A percentile compares a stretch with the other conserved stretches of the same genome.
These are phyloP conservation scores for Casuarius casuarius DNA, from an alignment of 2,113 vertebrate genomes.

Conservation along the genomic window DNA sequence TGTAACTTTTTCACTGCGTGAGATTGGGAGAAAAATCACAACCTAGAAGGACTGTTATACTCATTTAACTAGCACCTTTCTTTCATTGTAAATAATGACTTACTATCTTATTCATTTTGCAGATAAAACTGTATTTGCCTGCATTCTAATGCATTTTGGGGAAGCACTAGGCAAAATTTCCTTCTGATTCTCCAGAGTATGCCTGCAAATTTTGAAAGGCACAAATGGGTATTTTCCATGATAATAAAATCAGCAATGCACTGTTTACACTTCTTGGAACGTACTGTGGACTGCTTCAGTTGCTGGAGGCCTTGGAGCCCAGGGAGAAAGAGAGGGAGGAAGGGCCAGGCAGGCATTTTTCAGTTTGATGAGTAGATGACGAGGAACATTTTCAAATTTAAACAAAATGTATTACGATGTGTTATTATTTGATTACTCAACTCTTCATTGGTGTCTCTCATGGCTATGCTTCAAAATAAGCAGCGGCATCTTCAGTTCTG, in stretches of 20 bases:
- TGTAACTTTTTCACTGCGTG: background rate
- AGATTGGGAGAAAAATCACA: no score
- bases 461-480: background rate
- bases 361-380: background rate
- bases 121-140: background rate
- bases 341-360: conserved; percentile 4
- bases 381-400: background rate
- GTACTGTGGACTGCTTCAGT: background rate
- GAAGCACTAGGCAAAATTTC: background rate
- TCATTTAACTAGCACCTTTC: background rate
- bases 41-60: background rate
- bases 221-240: background rate
- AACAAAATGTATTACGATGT: background rate
- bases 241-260: background rate
- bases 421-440: background rate
- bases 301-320: background rate
- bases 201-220: background rate
- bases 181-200: background rate
- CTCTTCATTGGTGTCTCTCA: background rate
- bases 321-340: background rate
- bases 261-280: background rate
- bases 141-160: background rate
- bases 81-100: background rate
- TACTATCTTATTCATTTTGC: background rate
- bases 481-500: background rate